These are phyloP conservation scores for Caenorhabditis briggsae DNA, from an alignment of 1,140 invertebrate species.

Conservation along the genomic window DNA sequence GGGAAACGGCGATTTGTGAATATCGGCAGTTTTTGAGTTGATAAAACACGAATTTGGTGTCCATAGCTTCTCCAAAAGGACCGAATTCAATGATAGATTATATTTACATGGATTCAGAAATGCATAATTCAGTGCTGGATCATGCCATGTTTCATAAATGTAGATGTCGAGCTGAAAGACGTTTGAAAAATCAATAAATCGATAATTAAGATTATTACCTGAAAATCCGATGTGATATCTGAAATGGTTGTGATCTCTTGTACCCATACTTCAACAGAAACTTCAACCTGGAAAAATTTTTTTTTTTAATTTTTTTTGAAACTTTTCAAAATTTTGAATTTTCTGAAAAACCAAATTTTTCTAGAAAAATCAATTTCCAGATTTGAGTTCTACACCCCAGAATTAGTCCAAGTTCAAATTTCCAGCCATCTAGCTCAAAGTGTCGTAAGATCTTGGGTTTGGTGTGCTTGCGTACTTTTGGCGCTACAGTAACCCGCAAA, in stretches of 20 bases:
- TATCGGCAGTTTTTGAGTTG: slow-evolving; percentile 77
- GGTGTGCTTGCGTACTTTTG: too few relatives aligned
- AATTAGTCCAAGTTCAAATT: too few relatives aligned
- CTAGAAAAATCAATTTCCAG: neutral
- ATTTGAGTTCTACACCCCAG: neutral
- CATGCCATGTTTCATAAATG: slow-evolving; percentile 76
- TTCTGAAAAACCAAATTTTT: neutral
- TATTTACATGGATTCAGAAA: slow-evolving; percentile 77
- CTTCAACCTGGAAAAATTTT: slow-evolving; percentile 59
- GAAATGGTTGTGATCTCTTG: slow-evolving; percentile 77
- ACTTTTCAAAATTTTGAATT: neutral
- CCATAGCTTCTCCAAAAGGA: slow-evolving; percentile 75
- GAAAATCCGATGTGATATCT: slow-evolving; percentile 77
- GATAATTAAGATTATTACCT: slow-evolving; percentile 62
- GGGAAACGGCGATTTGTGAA: slow-evolving; percentile 75
- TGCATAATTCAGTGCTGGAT: slow-evolving; percentile 72
- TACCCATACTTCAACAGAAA: slow-evolving; percentile 75
- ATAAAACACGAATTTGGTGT: slow-evolving; percentile 76
- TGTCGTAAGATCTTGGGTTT: too few relatives aligned
- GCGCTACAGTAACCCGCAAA: too few relatives aligned
- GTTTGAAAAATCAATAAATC: neutral
- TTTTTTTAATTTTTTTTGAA: neutral
- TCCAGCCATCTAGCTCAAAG: too few relatives aligned
- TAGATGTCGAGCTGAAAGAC: slow-evolving; percentile 74
- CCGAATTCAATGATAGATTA: slow-evolving; percentile 76